These are phyloP conservation scores for Lepidochitona cinerea DNA, from an alignment of 2,888 invertebrate genomes.

Conservation along the genomic window DNA sequence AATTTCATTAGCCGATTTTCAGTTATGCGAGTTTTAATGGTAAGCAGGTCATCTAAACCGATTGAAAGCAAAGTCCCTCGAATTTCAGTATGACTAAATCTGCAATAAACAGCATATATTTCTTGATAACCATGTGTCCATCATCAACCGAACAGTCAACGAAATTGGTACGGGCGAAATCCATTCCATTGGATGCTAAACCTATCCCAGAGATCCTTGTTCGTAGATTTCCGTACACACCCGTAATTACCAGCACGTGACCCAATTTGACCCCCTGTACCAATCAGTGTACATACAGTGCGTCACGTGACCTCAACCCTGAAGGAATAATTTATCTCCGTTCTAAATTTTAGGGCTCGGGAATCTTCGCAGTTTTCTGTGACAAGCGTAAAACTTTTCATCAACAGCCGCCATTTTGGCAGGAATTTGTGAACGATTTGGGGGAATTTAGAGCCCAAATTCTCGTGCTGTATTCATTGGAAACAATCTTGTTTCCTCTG, in stretches of 20 bases:
- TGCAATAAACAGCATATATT: too few species aligned
- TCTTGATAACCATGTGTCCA: too few species aligned
- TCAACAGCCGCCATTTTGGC: constrained; percentile 96
- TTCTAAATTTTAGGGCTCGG: constrained; percentile 58
- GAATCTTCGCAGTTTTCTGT: constrained; percentile 77
- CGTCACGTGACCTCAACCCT: constrained; percentile 49
- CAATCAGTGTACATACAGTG: constrained; percentile 32
- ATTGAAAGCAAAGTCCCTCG: too few species aligned
- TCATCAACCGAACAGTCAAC: background rate
- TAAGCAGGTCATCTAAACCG: too few species aligned
- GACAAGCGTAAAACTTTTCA: constrained; percentile 96
- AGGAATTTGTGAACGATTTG: constrained; percentile 70
- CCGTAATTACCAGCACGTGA: constrained; percentile 21
- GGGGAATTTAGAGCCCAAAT: background rate
- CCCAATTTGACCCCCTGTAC: constrained; percentile 12
- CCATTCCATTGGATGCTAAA: constrained; percentile 6
- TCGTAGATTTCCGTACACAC: constrained; percentile 32
- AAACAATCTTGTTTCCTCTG: background rate
- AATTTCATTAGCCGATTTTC: too few species aligned
- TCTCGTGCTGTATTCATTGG: background rate
- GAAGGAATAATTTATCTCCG: constrained; percentile 64
- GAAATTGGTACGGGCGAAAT: background rate
- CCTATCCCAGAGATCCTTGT: constrained; percentile 26
- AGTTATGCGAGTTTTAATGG: too few species aligned
- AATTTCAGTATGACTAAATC: too few species aligned